Base-by-base conservation (phyloP, 1,140 invertebrate species). In the Proctacanthus coquilletti region DNA sequence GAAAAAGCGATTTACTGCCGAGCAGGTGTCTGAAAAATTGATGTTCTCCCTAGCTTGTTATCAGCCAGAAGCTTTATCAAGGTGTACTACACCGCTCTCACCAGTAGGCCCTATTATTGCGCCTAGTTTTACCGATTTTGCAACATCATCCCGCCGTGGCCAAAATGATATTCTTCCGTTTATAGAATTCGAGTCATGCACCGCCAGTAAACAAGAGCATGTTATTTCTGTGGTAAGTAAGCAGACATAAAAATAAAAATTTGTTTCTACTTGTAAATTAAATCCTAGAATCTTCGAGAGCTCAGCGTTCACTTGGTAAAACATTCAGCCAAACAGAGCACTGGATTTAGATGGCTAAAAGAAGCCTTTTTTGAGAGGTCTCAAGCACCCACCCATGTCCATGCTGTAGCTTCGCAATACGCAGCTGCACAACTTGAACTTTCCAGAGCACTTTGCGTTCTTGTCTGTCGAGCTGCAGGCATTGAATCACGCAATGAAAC, bases 131-230 rank as follows among this genome's bases (percentile, higher is more conserved):
- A 59, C 60, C 1, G 70, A 73, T 36, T 63, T 72, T 49, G 58
- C 66, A 38, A 35, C 61, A 41, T 47, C 54, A 9, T 56, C 60
- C 20, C 46, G 58, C 17, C 40, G 61, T 46, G 51, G 42, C 39
- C 59, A 51, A 49, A 63, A 59, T 29, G 70, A 73, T 46, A 52
- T 65, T 36, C 58, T 87, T 41, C 84, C 83, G 0, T 88, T 88
- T 56, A 65, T 75, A 30, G 83, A 87, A 54, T 66, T 76, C n/a
- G 83, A 88, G 59, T 80, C 74, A 18, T 85, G 81, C 48, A 85
- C 83, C 4, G 83, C 83, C 9, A 84, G 80, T 43, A 82, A 83
- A 47, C 82, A 86, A 51, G 83, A 88, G 46, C 82, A 88, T 56
- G 72, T 87, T 21, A 80, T 85, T 3, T 83, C 82, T 2, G 83